Percentiles rank a stretch among this genome's conserved stretches.
These are phyloP conservation scores for Mola mola DNA, from an alignment of 2,113 vertebrate genomes.

Conservation along the genomic window DNA sequence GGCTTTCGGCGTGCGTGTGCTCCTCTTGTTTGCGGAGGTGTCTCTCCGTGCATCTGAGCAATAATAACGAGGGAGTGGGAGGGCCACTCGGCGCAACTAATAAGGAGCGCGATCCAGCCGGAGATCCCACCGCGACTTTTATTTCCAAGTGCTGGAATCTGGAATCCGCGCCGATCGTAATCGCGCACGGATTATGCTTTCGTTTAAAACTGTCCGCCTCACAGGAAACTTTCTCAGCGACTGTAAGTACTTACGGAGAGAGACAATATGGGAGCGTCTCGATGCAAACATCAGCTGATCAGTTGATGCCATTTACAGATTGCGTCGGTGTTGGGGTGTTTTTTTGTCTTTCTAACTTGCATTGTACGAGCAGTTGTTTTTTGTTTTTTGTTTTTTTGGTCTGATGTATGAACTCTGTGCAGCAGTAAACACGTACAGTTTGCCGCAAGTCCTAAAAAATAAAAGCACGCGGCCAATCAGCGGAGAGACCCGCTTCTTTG, in stretches of 20 bases:
- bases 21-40: constrained; percentile 70
- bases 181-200: constrained; percentile 76
- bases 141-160: constrained; percentile 80
- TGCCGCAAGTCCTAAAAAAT: constrained; percentile 7
- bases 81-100: constrained; percentile 95
- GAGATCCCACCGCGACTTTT: constrained; percentile 84
- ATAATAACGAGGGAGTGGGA: constrained; percentile 89
- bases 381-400: constrained; percentile 5
- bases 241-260: constrained; percentile 81
- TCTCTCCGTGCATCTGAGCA: constrained; percentile 83
- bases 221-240: constrained; percentile 76
- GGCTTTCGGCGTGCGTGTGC: constrained; percentile 46
- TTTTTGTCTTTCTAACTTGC: background rate
- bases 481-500: constrained; percentile 50
- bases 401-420: constrained; percentile 46
- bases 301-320: no score
- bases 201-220: constrained; percentile 45
- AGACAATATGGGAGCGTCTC: no score
- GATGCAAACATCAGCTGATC: constrained; percentile 1
- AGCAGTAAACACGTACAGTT: constrained; percentile 41
- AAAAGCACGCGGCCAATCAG: constrained; percentile 67
- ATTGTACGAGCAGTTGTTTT: background rate
- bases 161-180: constrained; percentile 70
- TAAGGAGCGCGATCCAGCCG: constrained; percentile 91
- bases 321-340: background rate